Percentiles rank a stretch among this genome's conserved stretches.
Evolutionary conservation across 2,113 vertebrate genomes (phyloP).

Genomic region (Progne subis): DNA sequence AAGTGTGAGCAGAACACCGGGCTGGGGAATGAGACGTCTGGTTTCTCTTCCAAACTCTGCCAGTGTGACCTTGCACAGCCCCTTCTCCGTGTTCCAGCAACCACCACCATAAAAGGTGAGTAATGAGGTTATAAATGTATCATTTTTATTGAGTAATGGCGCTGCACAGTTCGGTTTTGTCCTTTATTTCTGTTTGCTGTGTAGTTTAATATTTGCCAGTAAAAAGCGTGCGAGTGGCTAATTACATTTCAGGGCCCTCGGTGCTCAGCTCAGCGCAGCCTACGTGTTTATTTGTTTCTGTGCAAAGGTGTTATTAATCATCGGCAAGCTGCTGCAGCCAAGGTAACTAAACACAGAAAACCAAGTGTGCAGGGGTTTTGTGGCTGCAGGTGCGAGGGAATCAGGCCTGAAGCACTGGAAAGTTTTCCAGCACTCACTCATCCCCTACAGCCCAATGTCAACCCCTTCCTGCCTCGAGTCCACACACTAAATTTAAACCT

Average conservation of each 20-base stretch:
- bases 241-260: neutral
- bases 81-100: neutral
- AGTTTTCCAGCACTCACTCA: neutral
- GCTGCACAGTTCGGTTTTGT: neutral
- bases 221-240: neutral
- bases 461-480: neutral
- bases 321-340: neutral
- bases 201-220: neutral
- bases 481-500: neutral
- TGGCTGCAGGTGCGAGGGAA: neutral
- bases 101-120: slow-evolving; percentile 40
- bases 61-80: slow-evolving; percentile 20
- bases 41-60: neutral
- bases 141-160: slow-evolving; percentile 37
- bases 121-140: slow-evolving; percentile 43
- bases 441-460: neutral
- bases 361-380: neutral
- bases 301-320: neutral
- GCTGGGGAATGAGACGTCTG: neutral
- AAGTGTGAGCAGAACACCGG: neutral
- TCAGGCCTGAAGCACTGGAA: fast-evolving
- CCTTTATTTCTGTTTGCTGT: slow-evolving; percentile 27
- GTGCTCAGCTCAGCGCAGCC: neutral
- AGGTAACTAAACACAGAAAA: neutral
- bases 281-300: neutral